These are phyloP conservation scores for Rafetus swinhoei DNA, from an alignment of 2,113 vertebrate genomes.

Conservation along the genomic window DNA sequence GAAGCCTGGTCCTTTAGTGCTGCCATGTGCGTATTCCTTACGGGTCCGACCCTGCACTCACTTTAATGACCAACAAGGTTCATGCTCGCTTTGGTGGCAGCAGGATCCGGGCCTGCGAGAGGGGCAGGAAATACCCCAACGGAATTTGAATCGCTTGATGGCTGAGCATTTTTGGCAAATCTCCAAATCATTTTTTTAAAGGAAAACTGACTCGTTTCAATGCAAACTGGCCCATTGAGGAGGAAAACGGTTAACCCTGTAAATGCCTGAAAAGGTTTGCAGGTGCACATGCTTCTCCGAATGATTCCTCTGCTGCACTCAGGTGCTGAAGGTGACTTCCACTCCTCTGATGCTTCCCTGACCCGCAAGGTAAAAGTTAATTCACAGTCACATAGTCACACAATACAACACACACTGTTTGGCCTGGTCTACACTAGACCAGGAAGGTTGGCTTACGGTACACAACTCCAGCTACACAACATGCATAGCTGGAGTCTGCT, in stretches of 20 bases:
- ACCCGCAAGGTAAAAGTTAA: not conserved
- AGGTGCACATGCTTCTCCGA: not conserved
- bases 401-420: not conserved
- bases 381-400: fast-evolving
- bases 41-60: not conserved
- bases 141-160: not conserved
- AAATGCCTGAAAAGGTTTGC: not conserved
- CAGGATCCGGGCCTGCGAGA: not conserved
- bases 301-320: not conserved
- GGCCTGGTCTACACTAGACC: too few species aligned
- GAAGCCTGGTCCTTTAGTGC: fast-evolving
- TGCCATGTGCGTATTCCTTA: fast-evolving
- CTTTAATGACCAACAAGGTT: not conserved
- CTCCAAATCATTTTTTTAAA: not conserved
- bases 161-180: fast-evolving
- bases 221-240: not conserved
- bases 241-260: fast-evolving
- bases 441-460: too few species aligned
- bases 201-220: not conserved
- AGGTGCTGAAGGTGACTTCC: not conserved
- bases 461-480: too few species aligned
- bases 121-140: not conserved
- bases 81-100: fast-evolving
- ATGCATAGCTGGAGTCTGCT: too few species aligned
- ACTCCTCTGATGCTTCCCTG: not conserved